Base-by-base conservation (phyloP, 2,888 invertebrate species). In the Cryptus armator region DNA sequence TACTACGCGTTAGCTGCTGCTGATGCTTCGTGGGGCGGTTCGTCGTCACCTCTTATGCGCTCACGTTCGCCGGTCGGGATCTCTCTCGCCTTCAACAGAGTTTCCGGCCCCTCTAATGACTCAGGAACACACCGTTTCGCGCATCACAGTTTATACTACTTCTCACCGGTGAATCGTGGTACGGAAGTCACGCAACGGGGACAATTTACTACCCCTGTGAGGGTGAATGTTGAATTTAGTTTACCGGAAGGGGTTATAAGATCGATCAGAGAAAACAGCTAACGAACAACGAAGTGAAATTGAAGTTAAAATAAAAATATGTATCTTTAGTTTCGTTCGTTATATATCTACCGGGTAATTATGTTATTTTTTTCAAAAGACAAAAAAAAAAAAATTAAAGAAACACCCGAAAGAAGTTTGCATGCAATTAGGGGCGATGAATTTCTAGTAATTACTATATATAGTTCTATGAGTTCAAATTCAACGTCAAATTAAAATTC, bases 31-130 rank as follows among this genome's bases (percentile, higher is more conserved):
- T 29, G 62, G 43, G 66, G 66, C 16, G 19, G 44, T 19, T 67
- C 44, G 46, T 67, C 44, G 67, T 44, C 67, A 67, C 37, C 37
- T 48, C 32, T 37, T 66, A 37, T 66, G 66, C 37, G 43, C 76
- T 66, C 76, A 76, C 66, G 66, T 76, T 76, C 64, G 14, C 66
- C 66, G 43, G 37, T 76, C 66, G 51, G n/a, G 19, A 66, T 64
- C 51, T 76, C 66, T 64, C 32, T 37, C 62, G 32, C 37, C 51
- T 66, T 76, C 76, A 43, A 19, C 64, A 7, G 66, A 51, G 51
- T 37, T 76, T 76, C 76, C 76, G 76, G 64, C 53, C 19, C 51
- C 66, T 66, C 66, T 76, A 76, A 76, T 76, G 76, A 76, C 51
- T 76, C 76, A 43, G 43, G 66, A 66, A 76, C 51, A 66, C 51